Conservation (phyloP, 2,113 vertebrate genomes). For the Cacatua alba region DNA sequence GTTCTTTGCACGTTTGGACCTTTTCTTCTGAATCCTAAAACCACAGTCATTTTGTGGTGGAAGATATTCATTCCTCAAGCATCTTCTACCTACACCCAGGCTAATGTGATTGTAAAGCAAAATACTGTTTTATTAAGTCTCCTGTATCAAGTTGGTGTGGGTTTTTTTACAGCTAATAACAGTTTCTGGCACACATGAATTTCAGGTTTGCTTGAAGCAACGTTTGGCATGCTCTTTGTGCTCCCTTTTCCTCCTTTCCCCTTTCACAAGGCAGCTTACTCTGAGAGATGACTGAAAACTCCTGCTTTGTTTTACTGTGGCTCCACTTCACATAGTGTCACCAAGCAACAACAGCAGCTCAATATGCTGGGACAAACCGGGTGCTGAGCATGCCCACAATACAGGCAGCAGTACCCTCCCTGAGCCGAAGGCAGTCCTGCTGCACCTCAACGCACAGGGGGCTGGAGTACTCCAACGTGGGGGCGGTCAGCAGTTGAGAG, state of each 20-base stretch:
- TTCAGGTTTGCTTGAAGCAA: not conserved
- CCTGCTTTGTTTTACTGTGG: not conserved
- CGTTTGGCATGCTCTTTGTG: not conserved
- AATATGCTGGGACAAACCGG: not conserved
- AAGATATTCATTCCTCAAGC: not conserved
- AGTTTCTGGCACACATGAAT: not conserved
- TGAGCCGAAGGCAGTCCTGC: not conserved
- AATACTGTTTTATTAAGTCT: not conserved
- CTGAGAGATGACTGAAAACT: not conserved
- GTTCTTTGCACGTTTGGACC: not conserved
- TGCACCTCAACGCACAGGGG: accelerated
- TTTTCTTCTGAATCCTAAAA: not conserved
- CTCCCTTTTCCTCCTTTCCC: not conserved
- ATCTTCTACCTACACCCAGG: not conserved
- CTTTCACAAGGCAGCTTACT: not conserved
- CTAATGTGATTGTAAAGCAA: not conserved
- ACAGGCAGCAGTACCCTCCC: not conserved
- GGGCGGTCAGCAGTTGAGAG: not conserved
- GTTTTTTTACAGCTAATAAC: not conserved
- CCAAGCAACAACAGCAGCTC: not conserved
- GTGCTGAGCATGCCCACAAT: not conserved
- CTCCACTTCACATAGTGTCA: not conserved
- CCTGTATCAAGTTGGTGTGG: not conserved
- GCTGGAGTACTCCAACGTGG: accelerated
- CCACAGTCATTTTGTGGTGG: not conserved